Evolutionary conservation across 1,140 invertebrate species (phyloP).

Genomic region (Drosophila asahinai): DNA sequence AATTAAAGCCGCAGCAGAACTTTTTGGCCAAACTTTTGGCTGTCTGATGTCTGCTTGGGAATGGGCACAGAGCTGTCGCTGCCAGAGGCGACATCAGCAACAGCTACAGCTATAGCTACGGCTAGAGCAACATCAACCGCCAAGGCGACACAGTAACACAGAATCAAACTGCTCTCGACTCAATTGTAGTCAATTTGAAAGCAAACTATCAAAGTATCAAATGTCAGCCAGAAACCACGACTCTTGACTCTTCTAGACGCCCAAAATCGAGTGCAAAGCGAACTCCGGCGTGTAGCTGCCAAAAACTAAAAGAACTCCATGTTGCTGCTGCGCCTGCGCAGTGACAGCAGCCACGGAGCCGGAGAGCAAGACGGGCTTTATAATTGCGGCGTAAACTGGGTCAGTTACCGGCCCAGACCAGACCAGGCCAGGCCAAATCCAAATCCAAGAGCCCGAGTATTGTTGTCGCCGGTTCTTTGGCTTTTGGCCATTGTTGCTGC

Average conservation of each 20-base stretch:
- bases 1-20: conserved; percentile 63
- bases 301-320: conserved; percentile 15
- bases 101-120: conserved; percentile 29
- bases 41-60: conserved; percentile 53
- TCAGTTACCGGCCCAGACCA: conserved; percentile 50
- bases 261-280: conserved; percentile 66
- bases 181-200: conserved; percentile 82
- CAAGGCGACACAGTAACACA: conserved; percentile 74
- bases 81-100: conserved; percentile 50
- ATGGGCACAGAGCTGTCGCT: conserved; percentile 68
- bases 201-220: conserved; percentile 81
- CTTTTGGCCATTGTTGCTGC: conserved; percentile 26
- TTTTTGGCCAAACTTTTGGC: conserved; percentile 66
- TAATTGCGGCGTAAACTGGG: conserved; percentile 81
- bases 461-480: conserved; percentile 35
- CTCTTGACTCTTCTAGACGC: conserved; percentile 55
- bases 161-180: conserved; percentile 58
- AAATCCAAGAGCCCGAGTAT: conserved; percentile 43
- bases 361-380: conserved; percentile 61
- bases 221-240: conserved; percentile 66
- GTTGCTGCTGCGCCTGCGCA: conserved; percentile 68
- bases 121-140: conserved; percentile 24
- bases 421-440: conserved; percentile 38
- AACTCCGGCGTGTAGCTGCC: conserved; percentile 34
- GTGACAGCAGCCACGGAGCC: conserved; percentile 41